Conservation (phyloP, 1,140 invertebrate genomes). For the Stenopsyche tienmushanensis region DNA sequence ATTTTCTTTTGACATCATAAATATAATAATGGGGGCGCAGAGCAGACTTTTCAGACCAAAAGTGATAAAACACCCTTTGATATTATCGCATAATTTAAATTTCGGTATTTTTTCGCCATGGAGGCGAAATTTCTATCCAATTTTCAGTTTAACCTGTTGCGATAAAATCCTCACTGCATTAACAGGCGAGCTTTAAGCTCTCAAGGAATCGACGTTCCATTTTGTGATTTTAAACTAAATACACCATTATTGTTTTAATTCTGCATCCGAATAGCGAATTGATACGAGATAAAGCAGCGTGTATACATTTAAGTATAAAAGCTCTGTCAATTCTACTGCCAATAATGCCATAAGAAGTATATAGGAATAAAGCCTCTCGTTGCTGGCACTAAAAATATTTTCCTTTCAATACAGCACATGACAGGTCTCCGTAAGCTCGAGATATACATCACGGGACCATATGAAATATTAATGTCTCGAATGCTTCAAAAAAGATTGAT, state of each 20-base stretch:
- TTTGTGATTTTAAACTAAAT: too few species aligned
- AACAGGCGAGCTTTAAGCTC: too few species aligned
- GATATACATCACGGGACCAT: conserved; percentile 6
- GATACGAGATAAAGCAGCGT: too few species aligned
- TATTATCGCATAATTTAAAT: too few species aligned
- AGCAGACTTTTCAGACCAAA: background rate
- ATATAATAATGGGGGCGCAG: conserved; percentile 16
- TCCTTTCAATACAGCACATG: conserved; percentile 7
- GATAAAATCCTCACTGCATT: too few species aligned
- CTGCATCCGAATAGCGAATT: too few species aligned
- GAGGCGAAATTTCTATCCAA: too few species aligned
- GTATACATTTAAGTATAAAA: too few species aligned
- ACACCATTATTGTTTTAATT: too few species aligned
- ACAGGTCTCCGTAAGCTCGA: conserved; percentile 17
- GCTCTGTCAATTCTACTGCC: conserved; percentile 29
- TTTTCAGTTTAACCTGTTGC: too few species aligned
- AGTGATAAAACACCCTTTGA: background rate
- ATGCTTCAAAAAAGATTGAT: conserved; percentile 4
- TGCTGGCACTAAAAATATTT: conserved; percentile 16
- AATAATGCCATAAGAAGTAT: conserved; percentile 22
- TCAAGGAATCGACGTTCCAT: background rate
- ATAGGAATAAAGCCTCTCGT: conserved; percentile 12
- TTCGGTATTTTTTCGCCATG: too few species aligned
- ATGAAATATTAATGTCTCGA: conserved; percentile 20
- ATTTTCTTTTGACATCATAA: conserved; percentile 21